A percentile compares a stretch with the other conserved stretches of the same genome.
phyloP scores from a whole-genome alignment of 1,140 invertebrate species.

The Galleria mellonella region DNA sequence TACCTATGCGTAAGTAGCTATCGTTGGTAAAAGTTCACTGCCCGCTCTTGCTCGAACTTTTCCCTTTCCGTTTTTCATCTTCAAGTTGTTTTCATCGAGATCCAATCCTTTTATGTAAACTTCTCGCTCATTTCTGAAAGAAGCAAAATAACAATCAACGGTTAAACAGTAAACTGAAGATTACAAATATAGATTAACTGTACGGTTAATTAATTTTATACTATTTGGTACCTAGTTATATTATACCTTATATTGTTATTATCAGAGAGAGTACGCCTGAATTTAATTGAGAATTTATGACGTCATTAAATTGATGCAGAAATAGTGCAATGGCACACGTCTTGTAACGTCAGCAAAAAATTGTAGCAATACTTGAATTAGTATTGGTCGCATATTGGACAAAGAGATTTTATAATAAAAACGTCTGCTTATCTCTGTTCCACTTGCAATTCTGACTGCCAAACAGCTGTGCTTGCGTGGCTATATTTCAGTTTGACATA shows the following conservation, averaged over 20 bases:
- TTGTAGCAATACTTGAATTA: not conserved
- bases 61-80: not conserved
- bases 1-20: no score
- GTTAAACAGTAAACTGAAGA: no score
- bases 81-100: not conserved
- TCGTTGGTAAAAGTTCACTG: not conserved
- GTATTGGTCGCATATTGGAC: no score
- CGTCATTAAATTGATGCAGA: conserved; percentile 60
- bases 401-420: no score
- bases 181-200: no score
- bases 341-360: conserved; percentile 21
- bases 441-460: no score
- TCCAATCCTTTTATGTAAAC: conserved; percentile 2
- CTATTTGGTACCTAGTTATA: no score
- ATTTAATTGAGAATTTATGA: conserved; percentile 63
- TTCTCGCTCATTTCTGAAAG: not conserved
- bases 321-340: conserved; percentile 43
- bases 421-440: no score
- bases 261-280: conserved; percentile 21
- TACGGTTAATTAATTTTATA: no score
- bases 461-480: no score
- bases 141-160: conserved; percentile 6
- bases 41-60: not conserved
- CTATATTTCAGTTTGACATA: no score
- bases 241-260: not conserved